Percentiles rank a stretch among this genome's conserved stretches.
Conservation (phyloP, 2,113 vertebrate species). For the Phasianus colchicus region DNA sequence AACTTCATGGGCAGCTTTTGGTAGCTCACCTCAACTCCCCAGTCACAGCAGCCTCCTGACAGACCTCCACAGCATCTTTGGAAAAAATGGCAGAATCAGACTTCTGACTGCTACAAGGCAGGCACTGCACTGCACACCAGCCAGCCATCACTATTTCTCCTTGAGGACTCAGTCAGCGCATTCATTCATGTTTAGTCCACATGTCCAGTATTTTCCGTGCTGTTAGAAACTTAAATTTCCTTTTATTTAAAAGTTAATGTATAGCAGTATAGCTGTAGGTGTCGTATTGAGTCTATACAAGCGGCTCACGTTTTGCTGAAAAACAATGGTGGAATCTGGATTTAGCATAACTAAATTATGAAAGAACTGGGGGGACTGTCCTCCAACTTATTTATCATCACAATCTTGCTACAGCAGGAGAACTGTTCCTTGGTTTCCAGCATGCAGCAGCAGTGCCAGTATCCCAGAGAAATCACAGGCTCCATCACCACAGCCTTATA, state of each 20-base stretch:
- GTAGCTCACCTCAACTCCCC: not conserved
- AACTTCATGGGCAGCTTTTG: not conserved
- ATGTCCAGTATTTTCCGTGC: not conserved
- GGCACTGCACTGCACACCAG: not conserved
- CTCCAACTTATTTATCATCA: rapidly evolving
- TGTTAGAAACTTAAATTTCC: not conserved
- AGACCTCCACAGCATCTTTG: not conserved
- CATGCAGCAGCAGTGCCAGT: rapidly evolving
- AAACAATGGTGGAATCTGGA: not conserved
- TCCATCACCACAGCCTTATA: not conserved
- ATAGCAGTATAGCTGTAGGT: not conserved
- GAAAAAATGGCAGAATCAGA: not conserved
- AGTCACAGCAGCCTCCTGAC: not conserved
- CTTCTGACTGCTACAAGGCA: not conserved
- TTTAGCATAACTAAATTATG: not conserved
- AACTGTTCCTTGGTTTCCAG: not conserved
- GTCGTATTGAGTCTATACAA: rapidly evolving
- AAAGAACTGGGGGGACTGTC: not conserved
- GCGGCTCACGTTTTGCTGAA: rapidly evolving
- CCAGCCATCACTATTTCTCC: not conserved
- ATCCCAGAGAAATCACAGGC: not conserved
- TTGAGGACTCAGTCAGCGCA: not conserved
- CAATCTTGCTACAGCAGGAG: not conserved
- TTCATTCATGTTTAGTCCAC: not conserved
- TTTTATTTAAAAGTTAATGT: not conserved